Evolutionary conservation across 1,140 invertebrate species (phyloP), one percentile per base, ranked within the genome.

Genomic region (Batillaria attramentaria): DNA sequence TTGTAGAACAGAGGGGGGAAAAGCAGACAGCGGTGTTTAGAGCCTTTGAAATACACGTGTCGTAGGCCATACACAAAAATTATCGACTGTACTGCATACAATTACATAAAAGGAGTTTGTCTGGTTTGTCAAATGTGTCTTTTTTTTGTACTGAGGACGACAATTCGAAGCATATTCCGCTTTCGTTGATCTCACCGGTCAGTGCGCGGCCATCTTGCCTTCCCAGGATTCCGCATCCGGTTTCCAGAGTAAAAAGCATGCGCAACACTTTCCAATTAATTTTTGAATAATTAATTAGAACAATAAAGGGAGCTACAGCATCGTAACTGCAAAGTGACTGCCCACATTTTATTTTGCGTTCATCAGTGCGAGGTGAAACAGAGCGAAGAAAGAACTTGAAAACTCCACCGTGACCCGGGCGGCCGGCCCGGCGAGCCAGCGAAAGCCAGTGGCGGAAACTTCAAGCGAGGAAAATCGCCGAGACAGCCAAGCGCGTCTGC

Each of bases 241-340:
- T 78, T 62, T 10, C 57, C 65, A 72, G 33, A 41, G 79, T 35
- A 78, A 81, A 85, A 87, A 86, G 85, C 87, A 88, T 88, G 87
- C 87, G 87, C 87, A 87, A 69, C 81, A 62, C 83, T 79, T 84
- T 79, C 78, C 85, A 87, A 88, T 87, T 88, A 87, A 88, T 86
- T 87, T 87, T 82, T 87, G 87, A 88, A 88, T 88, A 87, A 88
- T 88, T 88, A 88, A 88, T 88, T 87, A 87, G 87, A 82, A 80
- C 86, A 87, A 87, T 87, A 87, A 87, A 88, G 86, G 86, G 86
- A 87, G 85, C 81, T 78, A 79, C 79, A 46, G 28, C 24, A 18
- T n/a, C n/a, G n/a, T 20, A 50, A 24, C n/a, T 31, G 24, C n/a
- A n/a, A 35, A 74, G 54, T 33, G n/a, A 33, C 33, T 31, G 31